Evolutionary conservation across 2,888 invertebrate species (phyloP).

Genomic region (Chaetogeoica ovagalla): DNA sequence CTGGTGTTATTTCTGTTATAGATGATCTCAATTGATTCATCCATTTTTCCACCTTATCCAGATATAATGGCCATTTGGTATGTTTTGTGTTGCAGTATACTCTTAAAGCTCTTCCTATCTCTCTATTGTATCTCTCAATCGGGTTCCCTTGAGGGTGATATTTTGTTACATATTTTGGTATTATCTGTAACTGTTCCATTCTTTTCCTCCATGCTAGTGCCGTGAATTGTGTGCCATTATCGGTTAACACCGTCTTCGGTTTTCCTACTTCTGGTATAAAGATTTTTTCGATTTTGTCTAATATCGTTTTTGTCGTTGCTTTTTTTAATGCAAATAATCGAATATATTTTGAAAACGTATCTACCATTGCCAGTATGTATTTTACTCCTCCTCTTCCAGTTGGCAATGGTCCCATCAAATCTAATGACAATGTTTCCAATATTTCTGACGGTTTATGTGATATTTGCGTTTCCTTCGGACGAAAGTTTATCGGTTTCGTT

Average conservation of each 20-base stretch:
- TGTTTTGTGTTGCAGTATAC: constrained; percentile 3
- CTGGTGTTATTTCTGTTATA: not conserved
- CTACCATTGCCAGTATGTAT: constrained; percentile 53
- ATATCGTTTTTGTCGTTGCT: constrained; percentile 44
- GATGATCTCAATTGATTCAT: not conserved
- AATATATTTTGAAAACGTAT: constrained; percentile 54
- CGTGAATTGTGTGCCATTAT: constrained; percentile 3
- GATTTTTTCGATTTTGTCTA: not conserved
- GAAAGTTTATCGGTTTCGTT: too few relatives aligned
- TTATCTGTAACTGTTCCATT: not conserved
- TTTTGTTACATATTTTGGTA: not conserved
- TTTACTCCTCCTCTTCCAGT: constrained; percentile 31
- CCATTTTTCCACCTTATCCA: not conserved
- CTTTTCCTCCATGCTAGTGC: not conserved
- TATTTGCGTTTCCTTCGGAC: too few relatives aligned
- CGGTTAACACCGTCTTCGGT: not conserved
- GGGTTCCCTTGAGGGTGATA: constrained; percentile 5
- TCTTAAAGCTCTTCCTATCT: not conserved
- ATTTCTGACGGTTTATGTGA: too few relatives aligned
- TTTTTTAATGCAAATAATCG: constrained; percentile 50
- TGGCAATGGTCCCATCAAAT: constrained; percentile 54
- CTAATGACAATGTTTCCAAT: constrained; percentile 34
- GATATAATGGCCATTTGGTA: not conserved
- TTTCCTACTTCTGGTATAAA: not conserved
- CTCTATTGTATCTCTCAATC: not conserved